Percentiles rank a stretch among this genome's conserved stretches.
Conservation (phyloP, 2,113 vertebrate species). For the Apistogramma diplotaenia region DNA sequence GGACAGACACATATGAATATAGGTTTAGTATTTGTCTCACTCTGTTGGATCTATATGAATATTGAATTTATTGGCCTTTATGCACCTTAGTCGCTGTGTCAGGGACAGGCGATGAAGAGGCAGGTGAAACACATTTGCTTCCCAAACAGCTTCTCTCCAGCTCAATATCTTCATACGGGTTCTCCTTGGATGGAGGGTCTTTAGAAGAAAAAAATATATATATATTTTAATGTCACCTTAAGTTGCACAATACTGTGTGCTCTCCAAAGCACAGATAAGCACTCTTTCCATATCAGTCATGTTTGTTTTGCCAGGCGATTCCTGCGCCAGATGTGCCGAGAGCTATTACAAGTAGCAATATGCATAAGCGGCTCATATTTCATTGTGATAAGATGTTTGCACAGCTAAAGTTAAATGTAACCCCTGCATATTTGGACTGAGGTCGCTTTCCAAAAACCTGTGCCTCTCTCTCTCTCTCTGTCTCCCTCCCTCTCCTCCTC, state of each 20-base stretch:
- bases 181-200: constrained; percentile 95
- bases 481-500: neutral
- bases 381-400: constrained; percentile 31
- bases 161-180: constrained; percentile 96
- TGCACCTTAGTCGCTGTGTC: constrained; percentile 89
- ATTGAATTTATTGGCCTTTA: neutral
- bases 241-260: constrained; percentile 5
- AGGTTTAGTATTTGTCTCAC: neutral
- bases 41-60: neutral
- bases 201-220: constrained; percentile 24
- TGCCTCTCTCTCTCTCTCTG: constrained; percentile 14
- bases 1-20: neutral
- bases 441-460: constrained; percentile 24
- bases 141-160: constrained; percentile 86
- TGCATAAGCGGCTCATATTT: constrained; percentile 38
- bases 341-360: constrained; percentile 28
- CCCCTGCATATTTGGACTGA: constrained; percentile 25
- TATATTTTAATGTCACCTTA: neutral
- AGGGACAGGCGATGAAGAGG: constrained; percentile 81
- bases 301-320: constrained; percentile 52
- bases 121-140: constrained; percentile 85
- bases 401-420: constrained; percentile 30
- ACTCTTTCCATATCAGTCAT: constrained; percentile 43
- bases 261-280: constrained; percentile 12
- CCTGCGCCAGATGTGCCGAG: constrained; percentile 55